Base-by-base conservation (phyloP, 1,140 invertebrate species). In the Sogatella furcifera region DNA sequence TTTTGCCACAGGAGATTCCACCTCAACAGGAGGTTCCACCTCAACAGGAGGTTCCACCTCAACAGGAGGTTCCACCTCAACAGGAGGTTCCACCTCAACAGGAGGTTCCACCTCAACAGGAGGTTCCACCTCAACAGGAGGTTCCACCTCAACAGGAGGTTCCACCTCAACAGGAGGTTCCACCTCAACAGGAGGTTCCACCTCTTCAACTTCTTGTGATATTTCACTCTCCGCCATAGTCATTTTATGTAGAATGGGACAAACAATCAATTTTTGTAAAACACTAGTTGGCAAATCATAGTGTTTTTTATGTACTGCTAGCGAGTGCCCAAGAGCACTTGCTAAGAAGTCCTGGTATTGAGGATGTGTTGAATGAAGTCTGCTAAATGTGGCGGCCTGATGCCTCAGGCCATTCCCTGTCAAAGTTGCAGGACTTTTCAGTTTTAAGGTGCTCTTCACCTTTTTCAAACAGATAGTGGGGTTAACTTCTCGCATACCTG, bases 281-380 rank as follows among this genome's bases (percentile, higher is more conserved):
- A 56, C 24, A 56, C 31, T 38, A 14, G 55, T 56, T 21, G 55
- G 55, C 24, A 56, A 56, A 34, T 56, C 55, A 56, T 56, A 56
- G 42, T 56, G 28, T 21, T 38, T 56, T 34, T 56, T 56, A 34
- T 56, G 55, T 13, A 24, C 24, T 21, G 24, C 34, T n/a, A 56
- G 24, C n/a, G 55, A 38, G 21, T 56, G 55, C 13, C 55, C 55
- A 10, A 56, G 42, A 31, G 42, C 22, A 38, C 55, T 56, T 5
- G 6, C 55, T n/a, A 56, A 34, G 34, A 38, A 56, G 55, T 56
- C 55, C 42, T 56, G 55, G 24, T 56, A 56, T 34, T 56, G 55
- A n/a, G 55, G 55, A 34, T 56, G 55, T 28, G 19, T 56, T 14
- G 28, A 34, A 21, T 56, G 55, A 13, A 56, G 28, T 14, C 31